Percentiles rank a stretch among this genome's conserved stretches.
Evolutionary conservation across 1,140 invertebrate genomes (phyloP).

Genomic region (Drosophila aff.): DNA sequence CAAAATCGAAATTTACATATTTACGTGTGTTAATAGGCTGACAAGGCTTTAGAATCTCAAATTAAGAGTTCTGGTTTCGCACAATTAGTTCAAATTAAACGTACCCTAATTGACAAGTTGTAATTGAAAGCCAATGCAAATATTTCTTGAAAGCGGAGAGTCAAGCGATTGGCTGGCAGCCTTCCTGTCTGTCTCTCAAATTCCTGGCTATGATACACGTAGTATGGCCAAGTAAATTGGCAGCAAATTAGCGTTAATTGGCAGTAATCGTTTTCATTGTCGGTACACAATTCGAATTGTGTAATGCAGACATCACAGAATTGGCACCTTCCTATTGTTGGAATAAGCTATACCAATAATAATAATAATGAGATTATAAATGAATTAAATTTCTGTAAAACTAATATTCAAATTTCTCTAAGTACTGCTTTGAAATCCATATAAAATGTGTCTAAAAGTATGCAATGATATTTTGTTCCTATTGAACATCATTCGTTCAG

Average conservation of each 20-base stretch:
- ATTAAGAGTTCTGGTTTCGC: slow-evolving; percentile 10
- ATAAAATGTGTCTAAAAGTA: background rate
- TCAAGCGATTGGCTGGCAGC: background rate
- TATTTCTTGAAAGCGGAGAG: background rate
- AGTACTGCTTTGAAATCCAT: background rate
- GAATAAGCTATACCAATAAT: background rate
- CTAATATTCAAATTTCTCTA: background rate
- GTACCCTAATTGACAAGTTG: slow-evolving; percentile 25
- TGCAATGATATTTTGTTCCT: background rate
- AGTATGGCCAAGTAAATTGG: slow-evolving; percentile 17
- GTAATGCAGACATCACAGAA: background rate
- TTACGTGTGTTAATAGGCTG: background rate
- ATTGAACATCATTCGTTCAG: background rate
- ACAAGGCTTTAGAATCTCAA: background rate
- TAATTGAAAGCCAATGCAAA: slow-evolving; percentile 30
- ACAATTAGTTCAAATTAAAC: slow-evolving; percentile 34
- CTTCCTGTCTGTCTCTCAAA: background rate
- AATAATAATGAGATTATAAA: background rate
- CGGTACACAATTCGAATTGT: slow-evolving; percentile 1
- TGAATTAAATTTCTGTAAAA: background rate
- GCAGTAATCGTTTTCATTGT: slow-evolving; percentile 21
- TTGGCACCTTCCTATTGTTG: background rate
- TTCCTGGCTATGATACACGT: background rate
- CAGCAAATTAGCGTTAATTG: slow-evolving; percentile 38
- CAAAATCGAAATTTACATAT: background rate